Conservation (phyloP, 2,113 vertebrate genomes). For the Paradoxurus hermaphroditus region DNA sequence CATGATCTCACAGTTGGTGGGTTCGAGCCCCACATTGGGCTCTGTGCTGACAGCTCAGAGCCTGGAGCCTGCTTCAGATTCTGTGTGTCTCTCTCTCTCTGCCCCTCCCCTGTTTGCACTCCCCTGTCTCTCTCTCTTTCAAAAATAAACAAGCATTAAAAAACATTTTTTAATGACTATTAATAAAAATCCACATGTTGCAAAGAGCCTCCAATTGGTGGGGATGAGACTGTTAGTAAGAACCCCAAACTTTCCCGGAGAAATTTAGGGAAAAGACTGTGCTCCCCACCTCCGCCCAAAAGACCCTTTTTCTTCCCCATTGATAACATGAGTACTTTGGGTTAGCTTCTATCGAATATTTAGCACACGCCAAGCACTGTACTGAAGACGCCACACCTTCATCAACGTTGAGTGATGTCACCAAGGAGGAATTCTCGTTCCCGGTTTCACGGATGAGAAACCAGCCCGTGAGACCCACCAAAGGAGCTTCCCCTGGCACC, state of each 20-base stretch:
- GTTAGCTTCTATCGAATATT: not conserved
- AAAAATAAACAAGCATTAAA: too few species aligned
- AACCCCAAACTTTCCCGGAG: not conserved
- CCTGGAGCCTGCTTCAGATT: too few species aligned
- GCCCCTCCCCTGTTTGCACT: too few species aligned
- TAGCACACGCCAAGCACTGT: fast-evolving
- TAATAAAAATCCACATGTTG: not conserved
- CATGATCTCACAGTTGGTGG: too few species aligned
- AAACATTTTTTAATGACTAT: not conserved
- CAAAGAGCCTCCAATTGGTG: not conserved
- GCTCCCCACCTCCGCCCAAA: not conserved
- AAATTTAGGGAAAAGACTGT: not conserved
- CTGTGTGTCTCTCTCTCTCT: too few species aligned
- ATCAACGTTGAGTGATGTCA: not conserved
- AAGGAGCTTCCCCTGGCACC: not conserved
- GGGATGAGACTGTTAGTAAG: not conserved
- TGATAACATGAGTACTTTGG: not conserved
- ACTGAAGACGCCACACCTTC: not conserved
- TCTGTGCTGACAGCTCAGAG: too few species aligned
- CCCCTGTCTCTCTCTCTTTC: too few species aligned
- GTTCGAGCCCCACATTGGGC: too few species aligned
- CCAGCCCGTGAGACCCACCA: not conserved
- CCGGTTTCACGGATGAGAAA: not conserved
- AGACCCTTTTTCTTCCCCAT: not conserved
- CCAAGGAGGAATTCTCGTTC: not conserved